Percentiles rank a stretch among this genome's conserved stretches.
These are phyloP conservation scores for Sarcophaga caerulescens DNA, from an alignment of 2,888 invertebrate genomes.

Conservation along the genomic window DNA sequence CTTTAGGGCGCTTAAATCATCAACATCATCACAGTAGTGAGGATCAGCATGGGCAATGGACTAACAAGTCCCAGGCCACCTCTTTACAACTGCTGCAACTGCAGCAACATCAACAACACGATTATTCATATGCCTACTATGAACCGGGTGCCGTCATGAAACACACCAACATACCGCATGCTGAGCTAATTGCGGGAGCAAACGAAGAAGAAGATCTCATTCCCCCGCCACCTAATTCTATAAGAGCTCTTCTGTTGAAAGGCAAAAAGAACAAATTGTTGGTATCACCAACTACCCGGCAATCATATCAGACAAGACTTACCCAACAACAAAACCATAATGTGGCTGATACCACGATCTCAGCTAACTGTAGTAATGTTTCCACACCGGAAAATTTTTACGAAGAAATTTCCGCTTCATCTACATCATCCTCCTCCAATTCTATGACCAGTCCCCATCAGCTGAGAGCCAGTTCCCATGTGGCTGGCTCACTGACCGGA, in stretches of 20 bases:
- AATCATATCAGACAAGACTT: slow-evolving; percentile 75
- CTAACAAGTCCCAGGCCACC: slow-evolving; percentile 70
- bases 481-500: slow-evolving; percentile 86
- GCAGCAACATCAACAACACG: slow-evolving; percentile 81
- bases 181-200: slow-evolving; percentile 61
- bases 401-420: slow-evolving; percentile 77
- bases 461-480: slow-evolving; percentile 81
- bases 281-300: slow-evolving; percentile 80
- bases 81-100: slow-evolving; percentile 71
- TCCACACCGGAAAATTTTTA: slow-evolving; percentile 75
- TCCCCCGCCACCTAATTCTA: slow-evolving; percentile 80
- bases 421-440: slow-evolving; percentile 68
- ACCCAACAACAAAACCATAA: slow-evolving; percentile 50
- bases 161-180: slow-evolving; percentile 85
- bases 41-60: slow-evolving; percentile 67
- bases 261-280: slow-evolving; percentile 79
- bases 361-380: slow-evolving; percentile 61
- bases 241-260: slow-evolving; percentile 79
- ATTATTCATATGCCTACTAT: slow-evolving; percentile 93
- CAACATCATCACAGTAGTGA: slow-evolving; percentile 56
- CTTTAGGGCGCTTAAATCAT: slow-evolving; percentile 66
- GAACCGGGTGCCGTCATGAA: slow-evolving; percentile 85
- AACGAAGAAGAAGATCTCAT: slow-evolving; percentile 63
- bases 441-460: slow-evolving; percentile 68
- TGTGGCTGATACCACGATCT: slow-evolving; percentile 9